Evolutionary conservation across 2,113 vertebrate genomes (phyloP).

Genomic region (Cryptotis parvus): DNA sequence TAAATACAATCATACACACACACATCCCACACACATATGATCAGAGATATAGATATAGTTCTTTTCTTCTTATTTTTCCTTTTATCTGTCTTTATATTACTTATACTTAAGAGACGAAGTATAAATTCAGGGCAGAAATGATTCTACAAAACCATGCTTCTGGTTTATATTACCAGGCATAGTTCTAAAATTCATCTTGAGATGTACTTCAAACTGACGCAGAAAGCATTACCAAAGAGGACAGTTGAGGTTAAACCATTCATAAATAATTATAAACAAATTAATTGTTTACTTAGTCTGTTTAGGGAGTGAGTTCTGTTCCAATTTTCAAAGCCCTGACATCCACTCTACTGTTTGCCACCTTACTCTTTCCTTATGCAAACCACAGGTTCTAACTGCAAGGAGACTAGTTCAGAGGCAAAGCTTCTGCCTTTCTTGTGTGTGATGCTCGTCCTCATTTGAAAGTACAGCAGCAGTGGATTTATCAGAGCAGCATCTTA

Average conservation of each 20-base stretch:
- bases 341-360: constrained; percentile 1
- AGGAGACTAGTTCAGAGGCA: neutral
- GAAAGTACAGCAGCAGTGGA: neutral
- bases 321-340: constrained; percentile 46
- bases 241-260: constrained; percentile 67
- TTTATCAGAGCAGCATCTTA: neutral
- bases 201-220: constrained; percentile 74
- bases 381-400: neutral
- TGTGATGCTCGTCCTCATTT: neutral
- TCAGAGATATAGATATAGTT: neutral
- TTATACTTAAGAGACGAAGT: constrained; percentile 66
- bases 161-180: constrained; percentile 73
- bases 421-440: neutral
- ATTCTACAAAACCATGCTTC: constrained; percentile 47
- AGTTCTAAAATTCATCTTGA: constrained; percentile 64
- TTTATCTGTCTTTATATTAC: neutral
- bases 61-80: constrained; percentile 21
- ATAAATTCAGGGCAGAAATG: constrained; percentile 49
- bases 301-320: constrained; percentile 47
- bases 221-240: constrained; percentile 71
- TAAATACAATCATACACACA: neutral
- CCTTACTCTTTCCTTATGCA: neutral
- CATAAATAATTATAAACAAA: constrained; percentile 78
- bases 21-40: neutral
- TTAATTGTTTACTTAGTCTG: constrained; percentile 67